phyloP scores from a whole-genome alignment of 2,797 vertebrate genomes.

The Poecilia wingei region DNA sequence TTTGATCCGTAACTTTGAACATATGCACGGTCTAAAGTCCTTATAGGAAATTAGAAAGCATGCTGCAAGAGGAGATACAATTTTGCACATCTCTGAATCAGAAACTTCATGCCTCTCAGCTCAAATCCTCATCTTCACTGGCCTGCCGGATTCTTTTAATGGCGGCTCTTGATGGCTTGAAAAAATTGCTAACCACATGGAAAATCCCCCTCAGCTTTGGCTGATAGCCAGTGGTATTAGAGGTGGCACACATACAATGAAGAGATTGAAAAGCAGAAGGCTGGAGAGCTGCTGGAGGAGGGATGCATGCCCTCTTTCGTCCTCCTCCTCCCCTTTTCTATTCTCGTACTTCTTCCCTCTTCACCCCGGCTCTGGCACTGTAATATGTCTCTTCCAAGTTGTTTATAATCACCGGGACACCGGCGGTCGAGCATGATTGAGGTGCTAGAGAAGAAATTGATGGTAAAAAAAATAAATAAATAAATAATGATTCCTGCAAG shows the following conservation, averaged over 20 bases:
- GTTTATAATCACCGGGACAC: conserved; percentile 66
- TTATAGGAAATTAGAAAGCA: conserved; percentile 40
- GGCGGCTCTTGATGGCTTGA: conserved; percentile 49
- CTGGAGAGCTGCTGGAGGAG: conserved; percentile 41
- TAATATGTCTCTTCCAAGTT: conserved; percentile 61
- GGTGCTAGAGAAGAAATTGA: conserved; percentile 38
- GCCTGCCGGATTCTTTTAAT: conserved; percentile 49
- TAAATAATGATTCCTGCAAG: conserved; percentile 63
- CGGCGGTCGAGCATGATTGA: conserved; percentile 44
- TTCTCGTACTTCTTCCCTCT: conserved; percentile 27
- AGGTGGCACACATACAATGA: conserved; percentile 56
- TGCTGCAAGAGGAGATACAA: conserved; percentile 55
- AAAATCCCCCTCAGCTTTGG: conserved; percentile 55
- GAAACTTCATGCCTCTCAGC: conserved; percentile 55
- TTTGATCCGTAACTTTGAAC: conserved; percentile 7
- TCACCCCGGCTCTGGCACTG: conserved; percentile 29
- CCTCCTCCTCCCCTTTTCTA: conserved; percentile 25
- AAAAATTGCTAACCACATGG: conserved; percentile 64
- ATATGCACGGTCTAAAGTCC: conserved; percentile 9
- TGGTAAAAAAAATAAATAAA: conserved; percentile 38
- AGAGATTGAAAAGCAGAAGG: conserved; percentile 60
- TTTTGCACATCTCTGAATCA: conserved; percentile 39
- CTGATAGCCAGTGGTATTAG: conserved; percentile 60
- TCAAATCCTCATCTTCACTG: conserved; percentile 56
- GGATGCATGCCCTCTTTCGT: conserved; percentile 34